Conservation (phyloP, 1,140 invertebrate species). For the Achatina immaculata region DNA sequence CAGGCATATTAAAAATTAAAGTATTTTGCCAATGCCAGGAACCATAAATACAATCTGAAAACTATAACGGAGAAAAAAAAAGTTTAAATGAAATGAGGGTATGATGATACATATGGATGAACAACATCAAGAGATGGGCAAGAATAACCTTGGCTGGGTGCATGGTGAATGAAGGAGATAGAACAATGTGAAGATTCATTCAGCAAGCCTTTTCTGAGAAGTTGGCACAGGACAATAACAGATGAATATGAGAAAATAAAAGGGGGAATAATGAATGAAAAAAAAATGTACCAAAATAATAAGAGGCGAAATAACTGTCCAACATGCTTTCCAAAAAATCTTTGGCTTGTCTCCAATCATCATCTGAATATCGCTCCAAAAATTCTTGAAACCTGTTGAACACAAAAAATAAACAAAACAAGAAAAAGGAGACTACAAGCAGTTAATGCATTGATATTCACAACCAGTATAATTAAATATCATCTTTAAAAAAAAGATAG, state of each 20-base stretch:
- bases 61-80: too few species aligned
- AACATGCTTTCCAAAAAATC: slow-evolving; percentile 77
- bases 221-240: too few species aligned
- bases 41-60: too few species aligned
- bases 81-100: too few species aligned
- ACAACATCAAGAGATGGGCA: too few species aligned
- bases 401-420: slow-evolving; percentile 11
- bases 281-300: slow-evolving; percentile 74
- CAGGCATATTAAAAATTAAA: too few species aligned
- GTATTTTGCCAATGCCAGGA: too few species aligned
- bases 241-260: slow-evolving; percentile 19
- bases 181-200: too few species aligned
- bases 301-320: slow-evolving; percentile 76
- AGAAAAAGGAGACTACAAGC: background rate
- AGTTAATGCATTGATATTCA: background rate
- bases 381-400: slow-evolving; percentile 71
- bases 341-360: slow-evolving; percentile 78
- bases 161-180: too few species aligned
- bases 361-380: slow-evolving; percentile 77
- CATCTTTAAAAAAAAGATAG: background rate
- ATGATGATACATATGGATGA: too few species aligned
- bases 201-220: too few species aligned
- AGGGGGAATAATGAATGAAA: slow-evolving; percentile 2
- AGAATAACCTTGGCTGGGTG: too few species aligned
- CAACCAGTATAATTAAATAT: background rate